These are phyloP conservation scores for Heterotilapia buettikoferi DNA, from an alignment of 2,113 vertebrate species.

Conservation along the genomic window DNA sequence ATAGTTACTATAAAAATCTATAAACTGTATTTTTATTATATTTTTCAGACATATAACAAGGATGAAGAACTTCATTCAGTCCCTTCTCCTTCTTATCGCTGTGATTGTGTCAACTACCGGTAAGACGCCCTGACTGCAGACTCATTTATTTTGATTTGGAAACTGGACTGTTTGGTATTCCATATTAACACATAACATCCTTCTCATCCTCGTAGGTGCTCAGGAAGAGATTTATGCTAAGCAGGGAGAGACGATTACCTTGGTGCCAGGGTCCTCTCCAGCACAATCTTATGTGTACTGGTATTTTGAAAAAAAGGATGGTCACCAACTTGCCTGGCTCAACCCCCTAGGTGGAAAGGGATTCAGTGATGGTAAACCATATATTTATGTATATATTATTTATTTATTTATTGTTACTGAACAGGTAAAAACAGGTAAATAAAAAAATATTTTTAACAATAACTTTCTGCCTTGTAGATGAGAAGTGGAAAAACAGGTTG, in stretches of 20 bases:
- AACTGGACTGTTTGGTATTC: not conserved
- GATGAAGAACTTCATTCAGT: constrained; percentile 30
- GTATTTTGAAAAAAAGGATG: fast-evolving
- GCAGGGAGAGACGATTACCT: not conserved
- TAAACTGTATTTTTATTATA: not conserved
- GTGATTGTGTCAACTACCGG: not conserved
- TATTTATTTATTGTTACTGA: not conserved
- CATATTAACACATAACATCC: not conserved
- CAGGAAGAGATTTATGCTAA: constrained; percentile 1
- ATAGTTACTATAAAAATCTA: not conserved
- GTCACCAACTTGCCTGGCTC: fast-evolving
- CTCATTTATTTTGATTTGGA: not conserved
- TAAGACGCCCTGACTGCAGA: not conserved
- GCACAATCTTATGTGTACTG: not conserved
- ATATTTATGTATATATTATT: not conserved
- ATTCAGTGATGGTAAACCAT: fast-evolving
- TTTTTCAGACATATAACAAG: not conserved
- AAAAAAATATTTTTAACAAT: not conserved
- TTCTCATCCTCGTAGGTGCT: constrained; percentile 8
- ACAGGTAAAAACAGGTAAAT: not conserved
- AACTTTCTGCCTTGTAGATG: not conserved
- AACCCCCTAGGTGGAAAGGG: fast-evolving
- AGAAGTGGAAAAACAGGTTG: not conserved
- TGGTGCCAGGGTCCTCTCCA: fast-evolving
- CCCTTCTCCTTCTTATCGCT: not conserved